phyloP scores from a whole-genome alignment of 2,797 vertebrate genomes.

The Streptopelia turtur region DNA sequence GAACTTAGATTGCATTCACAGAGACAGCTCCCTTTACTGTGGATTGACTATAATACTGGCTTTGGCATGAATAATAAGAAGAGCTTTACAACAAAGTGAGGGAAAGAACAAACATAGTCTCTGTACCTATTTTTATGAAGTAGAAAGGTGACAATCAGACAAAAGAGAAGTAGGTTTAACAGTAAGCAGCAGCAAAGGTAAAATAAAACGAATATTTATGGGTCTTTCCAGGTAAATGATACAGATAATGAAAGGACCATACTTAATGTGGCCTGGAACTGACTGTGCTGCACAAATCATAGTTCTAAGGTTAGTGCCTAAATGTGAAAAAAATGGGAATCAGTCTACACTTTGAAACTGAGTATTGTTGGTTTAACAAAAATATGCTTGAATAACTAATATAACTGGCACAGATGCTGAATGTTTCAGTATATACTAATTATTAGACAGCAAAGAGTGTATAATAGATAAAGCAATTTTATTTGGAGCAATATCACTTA shows the following conservation, averaged over 20 bases:
- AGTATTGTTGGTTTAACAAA: background rate
- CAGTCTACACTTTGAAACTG: background rate
- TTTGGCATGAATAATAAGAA: background rate
- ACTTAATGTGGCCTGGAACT: background rate
- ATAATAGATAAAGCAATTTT: background rate
- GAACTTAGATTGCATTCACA: background rate
- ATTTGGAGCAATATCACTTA: background rate
- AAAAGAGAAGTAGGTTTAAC: background rate
- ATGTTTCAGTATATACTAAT: background rate
- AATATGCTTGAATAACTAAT: background rate
- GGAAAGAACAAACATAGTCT: background rate
- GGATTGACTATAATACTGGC: background rate
- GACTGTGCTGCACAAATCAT: background rate
- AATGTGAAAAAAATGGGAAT: background rate
- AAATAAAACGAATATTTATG: background rate
- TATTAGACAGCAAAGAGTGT: background rate
- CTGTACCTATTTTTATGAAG: background rate
- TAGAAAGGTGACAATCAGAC: background rate
- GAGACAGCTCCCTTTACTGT: background rate
- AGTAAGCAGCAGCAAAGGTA: background rate
- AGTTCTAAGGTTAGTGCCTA: background rate
- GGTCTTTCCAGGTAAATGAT: background rate
- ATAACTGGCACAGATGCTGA: background rate
- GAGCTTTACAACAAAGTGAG: background rate
- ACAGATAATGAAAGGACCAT: background rate